Evolutionary conservation across 2,888 invertebrate genomes (phyloP).

Genomic region (Julus scanicus): DNA sequence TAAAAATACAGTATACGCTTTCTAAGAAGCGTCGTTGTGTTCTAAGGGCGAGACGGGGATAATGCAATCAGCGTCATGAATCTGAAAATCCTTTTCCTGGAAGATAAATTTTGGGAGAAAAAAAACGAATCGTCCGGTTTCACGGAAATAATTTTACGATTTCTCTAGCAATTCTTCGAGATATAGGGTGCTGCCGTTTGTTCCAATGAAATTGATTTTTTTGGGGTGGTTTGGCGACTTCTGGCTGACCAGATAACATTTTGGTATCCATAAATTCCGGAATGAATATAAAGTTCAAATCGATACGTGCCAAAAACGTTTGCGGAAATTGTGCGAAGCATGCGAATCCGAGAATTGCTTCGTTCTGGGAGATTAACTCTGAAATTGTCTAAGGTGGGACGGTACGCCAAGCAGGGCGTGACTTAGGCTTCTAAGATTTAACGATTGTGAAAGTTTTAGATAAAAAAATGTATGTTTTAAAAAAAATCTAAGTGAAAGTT

Average conservation of each 20-base stretch:
- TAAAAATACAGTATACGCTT: not conserved
- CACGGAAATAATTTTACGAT: not conserved
- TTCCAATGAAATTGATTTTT: not conserved
- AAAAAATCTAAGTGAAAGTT: no score
- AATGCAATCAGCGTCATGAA: not conserved
- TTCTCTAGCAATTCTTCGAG: not conserved
- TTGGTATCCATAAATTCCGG: not conserved
- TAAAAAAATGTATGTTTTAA: no score
- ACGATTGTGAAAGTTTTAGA: no score
- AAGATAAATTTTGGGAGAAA: not conserved
- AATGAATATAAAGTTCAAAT: not conserved
- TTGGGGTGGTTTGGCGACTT: not conserved
- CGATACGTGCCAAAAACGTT: not conserved
- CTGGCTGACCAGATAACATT: not conserved
- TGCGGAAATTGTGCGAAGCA: not conserved
- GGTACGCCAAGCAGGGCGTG: no score
- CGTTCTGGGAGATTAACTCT: not conserved
- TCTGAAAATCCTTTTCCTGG: not conserved
- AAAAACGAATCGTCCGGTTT: not conserved
- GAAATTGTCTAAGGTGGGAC: not conserved
- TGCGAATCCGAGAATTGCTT: not conserved
- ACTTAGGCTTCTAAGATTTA: no score
- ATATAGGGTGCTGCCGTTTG: not conserved
- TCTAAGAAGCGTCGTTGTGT: not conserved
- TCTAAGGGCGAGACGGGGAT: not conserved